These are phyloP conservation scores for Pachyrhynchus sulphureomaculatus DNA, from an alignment of 1,140 invertebrate genomes.

Conservation along the genomic window DNA sequence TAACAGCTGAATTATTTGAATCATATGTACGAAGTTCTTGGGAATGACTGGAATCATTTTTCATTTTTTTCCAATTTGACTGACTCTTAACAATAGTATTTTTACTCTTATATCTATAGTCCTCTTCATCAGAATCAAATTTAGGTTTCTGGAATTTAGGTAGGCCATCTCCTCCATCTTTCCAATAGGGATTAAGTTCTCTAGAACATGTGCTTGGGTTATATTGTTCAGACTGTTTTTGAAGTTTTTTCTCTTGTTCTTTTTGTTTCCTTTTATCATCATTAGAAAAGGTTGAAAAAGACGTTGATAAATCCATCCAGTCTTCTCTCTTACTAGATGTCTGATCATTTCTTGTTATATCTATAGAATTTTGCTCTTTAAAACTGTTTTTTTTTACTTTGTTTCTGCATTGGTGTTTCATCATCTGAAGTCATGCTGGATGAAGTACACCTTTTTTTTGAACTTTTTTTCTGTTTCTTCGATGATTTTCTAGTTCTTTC, in stretches of 20 bases:
- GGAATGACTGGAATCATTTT: neutral
- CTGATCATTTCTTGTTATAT: neutral
- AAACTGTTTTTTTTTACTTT: neutral
- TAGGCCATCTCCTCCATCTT: slow-evolving; percentile 80
- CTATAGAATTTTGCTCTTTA: neutral
- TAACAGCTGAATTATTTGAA: slow-evolving; percentile 16
- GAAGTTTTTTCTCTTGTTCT: slow-evolving; percentile 36
- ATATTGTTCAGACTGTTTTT: slow-evolving; percentile 57
- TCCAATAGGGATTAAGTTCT: slow-evolving; percentile 94
- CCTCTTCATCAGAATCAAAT: slow-evolving; percentile 39
- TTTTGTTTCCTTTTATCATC: slow-evolving; percentile 46
- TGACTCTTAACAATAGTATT: slow-evolving; percentile 7
- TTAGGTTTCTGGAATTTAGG: slow-evolving; percentile 62
- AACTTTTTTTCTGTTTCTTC: neutral
- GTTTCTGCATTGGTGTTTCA: neutral
- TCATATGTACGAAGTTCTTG: slow-evolving; percentile 10
- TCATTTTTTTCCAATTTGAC: slow-evolving; percentile 16
- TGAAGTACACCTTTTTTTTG: neutral
- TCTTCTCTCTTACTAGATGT: slow-evolving; percentile 48
- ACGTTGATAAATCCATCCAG: slow-evolving; percentile 54
- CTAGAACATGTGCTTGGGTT: slow-evolving; percentile 70
- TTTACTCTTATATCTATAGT: slow-evolving; percentile 12
- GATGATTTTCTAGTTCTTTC: too few relatives aligned
- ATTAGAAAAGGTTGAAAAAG: slow-evolving; percentile 50
- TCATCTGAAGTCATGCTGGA: neutral